Conservation (phyloP, 2,113 vertebrate species). For the Lamprotornis superbus region DNA sequence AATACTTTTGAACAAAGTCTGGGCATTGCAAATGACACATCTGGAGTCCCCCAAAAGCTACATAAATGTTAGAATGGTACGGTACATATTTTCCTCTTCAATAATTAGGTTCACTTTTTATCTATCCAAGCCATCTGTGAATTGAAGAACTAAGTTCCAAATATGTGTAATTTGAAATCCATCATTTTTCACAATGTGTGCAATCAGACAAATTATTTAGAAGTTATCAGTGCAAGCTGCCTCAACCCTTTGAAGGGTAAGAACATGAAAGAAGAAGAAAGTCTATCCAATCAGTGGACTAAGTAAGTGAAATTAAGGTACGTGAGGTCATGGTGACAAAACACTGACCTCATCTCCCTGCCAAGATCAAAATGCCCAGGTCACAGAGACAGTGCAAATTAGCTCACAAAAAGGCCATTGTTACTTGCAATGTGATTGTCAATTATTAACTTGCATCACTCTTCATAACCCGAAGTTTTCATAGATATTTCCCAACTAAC, state of each 20-base stretch:
- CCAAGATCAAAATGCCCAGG: background rate
- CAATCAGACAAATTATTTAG: slow-evolving; percentile 29
- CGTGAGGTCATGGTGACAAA: background rate
- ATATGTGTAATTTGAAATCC: background rate
- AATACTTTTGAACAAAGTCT: background rate
- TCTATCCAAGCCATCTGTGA: slow-evolving; percentile 18
- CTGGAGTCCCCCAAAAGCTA: background rate
- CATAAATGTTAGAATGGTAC: background rate
- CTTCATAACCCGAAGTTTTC: background rate
- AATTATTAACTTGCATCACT: background rate
- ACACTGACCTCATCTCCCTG: background rate
- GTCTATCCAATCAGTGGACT: background rate
- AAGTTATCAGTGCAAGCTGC: background rate
- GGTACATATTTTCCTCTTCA: background rate
- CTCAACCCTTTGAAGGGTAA: background rate
- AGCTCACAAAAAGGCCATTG: background rate
- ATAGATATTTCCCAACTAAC: background rate
- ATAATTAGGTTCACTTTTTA: slow-evolving; percentile 12
- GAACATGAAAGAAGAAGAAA: background rate
- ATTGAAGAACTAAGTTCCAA: slow-evolving; percentile 29
- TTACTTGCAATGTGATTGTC: background rate
- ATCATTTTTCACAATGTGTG: slow-evolving; percentile 14
- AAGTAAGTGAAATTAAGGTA: background rate
- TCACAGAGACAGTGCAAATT: background rate
- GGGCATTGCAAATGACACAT: background rate